Conservation (phyloP, 2,113 vertebrate genomes). For the Pithys albifrons region DNA sequence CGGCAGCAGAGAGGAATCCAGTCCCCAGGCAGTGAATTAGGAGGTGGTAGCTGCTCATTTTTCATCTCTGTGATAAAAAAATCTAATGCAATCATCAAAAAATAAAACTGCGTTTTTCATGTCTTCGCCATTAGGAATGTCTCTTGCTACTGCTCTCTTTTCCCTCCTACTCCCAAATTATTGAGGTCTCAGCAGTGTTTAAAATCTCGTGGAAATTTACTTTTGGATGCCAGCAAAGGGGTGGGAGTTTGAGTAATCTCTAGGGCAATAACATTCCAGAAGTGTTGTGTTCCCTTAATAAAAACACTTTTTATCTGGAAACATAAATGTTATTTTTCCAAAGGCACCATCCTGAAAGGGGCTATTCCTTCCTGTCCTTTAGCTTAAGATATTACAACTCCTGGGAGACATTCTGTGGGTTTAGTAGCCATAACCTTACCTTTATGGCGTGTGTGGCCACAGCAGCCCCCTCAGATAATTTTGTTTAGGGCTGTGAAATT, state of each 20-base stretch:
- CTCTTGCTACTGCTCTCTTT: constrained; percentile 1
- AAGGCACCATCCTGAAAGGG: constrained; percentile 10
- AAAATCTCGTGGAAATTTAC: constrained; percentile 19
- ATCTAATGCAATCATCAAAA: constrained; percentile 67
- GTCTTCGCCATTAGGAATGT: constrained; percentile 32
- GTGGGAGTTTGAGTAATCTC: constrained; percentile 23
- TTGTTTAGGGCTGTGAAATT: constrained; percentile 69
- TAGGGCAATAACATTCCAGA: background rate
- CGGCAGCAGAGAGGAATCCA: background rate
- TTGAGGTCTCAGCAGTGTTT: constrained; percentile 29
- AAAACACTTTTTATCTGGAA: constrained; percentile 37
- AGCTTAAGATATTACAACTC: constrained; percentile 13
- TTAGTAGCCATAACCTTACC: constrained; percentile 32
- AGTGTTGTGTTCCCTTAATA: constrained; percentile 2
- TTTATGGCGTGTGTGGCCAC: constrained; percentile 20
- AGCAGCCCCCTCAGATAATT: constrained; percentile 54
- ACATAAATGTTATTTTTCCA: constrained; percentile 29
- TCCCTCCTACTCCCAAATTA: constrained; percentile 14
- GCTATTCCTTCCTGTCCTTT: background rate
- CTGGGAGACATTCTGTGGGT: background rate
- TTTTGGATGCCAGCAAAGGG: background rate
- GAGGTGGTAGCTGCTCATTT: constrained; percentile 32
- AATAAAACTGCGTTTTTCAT: constrained; percentile 55
- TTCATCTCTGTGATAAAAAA: constrained; percentile 43
- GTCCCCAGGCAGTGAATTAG: constrained; percentile 14